phyloP scores from a whole-genome alignment of 2,888 invertebrate species.

The Nipponacmea schrenckii region DNA sequence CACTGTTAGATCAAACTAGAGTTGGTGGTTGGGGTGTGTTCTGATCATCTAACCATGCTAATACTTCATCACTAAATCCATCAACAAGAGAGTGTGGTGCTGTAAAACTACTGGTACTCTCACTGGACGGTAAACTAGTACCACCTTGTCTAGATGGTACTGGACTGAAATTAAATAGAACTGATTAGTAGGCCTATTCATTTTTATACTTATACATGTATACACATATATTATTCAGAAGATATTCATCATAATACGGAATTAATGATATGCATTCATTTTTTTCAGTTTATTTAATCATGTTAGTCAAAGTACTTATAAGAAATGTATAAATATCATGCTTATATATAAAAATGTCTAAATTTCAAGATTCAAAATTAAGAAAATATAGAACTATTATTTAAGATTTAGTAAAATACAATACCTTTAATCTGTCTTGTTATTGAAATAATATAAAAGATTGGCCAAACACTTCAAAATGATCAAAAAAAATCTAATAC shows the following conservation, averaged over 20 bases:
- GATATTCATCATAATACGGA: no score
- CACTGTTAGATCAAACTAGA: background rate
- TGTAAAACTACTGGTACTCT: constrained; percentile 30
- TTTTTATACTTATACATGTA: no score
- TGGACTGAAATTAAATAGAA: no score
- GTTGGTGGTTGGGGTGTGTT: constrained; percentile 24
- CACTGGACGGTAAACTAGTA: no score
- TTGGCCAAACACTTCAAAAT: background rate
- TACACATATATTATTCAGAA: no score
- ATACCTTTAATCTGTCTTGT: constrained; percentile 3
- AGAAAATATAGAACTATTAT: constrained; percentile 8
- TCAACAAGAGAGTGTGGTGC: constrained; percentile 67
- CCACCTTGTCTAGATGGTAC: no score
- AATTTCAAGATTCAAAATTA: background rate
- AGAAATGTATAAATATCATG: no score
- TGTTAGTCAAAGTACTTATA: no score
- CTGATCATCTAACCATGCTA: constrained; percentile 71
- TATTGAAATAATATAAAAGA: constrained; percentile 13
- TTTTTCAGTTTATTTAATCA: no score
- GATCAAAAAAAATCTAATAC: constrained; percentile 6
- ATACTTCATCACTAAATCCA: constrained; percentile 72
- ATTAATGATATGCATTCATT: no score
- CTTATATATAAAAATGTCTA: no score
- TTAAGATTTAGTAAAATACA: constrained; percentile 11
- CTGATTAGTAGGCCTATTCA: no score